These are phyloP conservation scores for Opisthograptis luteolata DNA, from an alignment of 2,888 invertebrate genomes.

Conservation along the genomic window DNA sequence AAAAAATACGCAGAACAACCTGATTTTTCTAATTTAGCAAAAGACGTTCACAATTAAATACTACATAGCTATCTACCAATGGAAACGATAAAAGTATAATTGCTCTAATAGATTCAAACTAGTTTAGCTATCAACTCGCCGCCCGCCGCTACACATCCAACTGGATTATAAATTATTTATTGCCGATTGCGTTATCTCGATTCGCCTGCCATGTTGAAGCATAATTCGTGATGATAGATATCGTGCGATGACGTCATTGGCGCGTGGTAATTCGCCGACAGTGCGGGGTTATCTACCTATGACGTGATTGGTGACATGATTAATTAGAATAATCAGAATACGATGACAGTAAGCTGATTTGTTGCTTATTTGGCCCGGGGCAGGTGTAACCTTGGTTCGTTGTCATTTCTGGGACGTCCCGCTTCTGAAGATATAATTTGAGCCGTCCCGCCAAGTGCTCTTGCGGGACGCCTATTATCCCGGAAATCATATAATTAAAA, in stretches of 20 bases:
- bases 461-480: too few species aligned
- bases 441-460: too few species aligned
- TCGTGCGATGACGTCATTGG: conserved; percentile 42
- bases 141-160: conserved; percentile 6
- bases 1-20: too few species aligned
- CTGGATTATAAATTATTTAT: conserved; percentile 14
- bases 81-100: too few species aligned
- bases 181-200: conserved; percentile 23
- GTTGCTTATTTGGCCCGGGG: conserved; percentile 2
- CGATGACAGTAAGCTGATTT: conserved; percentile 13
- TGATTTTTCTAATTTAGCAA: too few species aligned
- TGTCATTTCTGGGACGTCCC: too few species aligned
- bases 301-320: conserved; percentile 37
- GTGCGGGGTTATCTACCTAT: conserved; percentile 44
- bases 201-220: conserved; percentile 32
- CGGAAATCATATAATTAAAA: too few species aligned
- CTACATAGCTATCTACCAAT: too few species aligned
- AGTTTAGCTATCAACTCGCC: neutral
- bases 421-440: too few species aligned
- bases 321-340: conserved; percentile 21
- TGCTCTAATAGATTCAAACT: conserved; percentile 1
- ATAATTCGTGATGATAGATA: conserved; percentile 39
- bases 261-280: conserved; percentile 42
- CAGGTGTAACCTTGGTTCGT: neutral
- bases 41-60: too few species aligned